Conservation (phyloP, 2,113 vertebrate species). For the Pionites leucogaster region DNA sequence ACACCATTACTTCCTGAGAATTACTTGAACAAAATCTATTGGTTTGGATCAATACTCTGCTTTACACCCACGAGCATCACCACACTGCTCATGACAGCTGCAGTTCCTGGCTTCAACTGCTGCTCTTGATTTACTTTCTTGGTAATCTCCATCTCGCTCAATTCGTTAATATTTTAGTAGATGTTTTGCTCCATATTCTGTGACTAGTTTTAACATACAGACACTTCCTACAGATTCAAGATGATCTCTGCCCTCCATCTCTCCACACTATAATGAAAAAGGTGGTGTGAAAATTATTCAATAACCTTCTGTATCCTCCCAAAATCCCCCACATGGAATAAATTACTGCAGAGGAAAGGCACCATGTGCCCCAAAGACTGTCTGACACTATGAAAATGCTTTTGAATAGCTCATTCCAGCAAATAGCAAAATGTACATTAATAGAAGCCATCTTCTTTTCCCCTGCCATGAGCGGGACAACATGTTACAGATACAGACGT, state of each 20-base stretch:
- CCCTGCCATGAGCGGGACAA: neutral
- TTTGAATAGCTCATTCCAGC: neutral
- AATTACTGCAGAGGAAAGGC: neutral
- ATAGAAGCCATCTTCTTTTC: neutral
- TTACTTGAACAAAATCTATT: neutral
- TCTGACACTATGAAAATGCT: neutral
- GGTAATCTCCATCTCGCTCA: neutral
- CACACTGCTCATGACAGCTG: neutral
- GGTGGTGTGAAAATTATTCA: neutral
- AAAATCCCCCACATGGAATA: neutral
- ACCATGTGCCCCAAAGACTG: neutral
- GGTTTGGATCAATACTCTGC: neutral
- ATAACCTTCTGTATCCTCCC: neutral
- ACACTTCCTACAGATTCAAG: neutral
- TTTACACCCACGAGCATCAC: neutral
- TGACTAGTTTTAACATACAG: neutral
- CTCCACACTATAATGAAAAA: neutral
- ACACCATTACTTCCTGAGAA: neutral
- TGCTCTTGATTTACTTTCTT: neutral
- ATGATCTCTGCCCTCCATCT: slow-evolving; percentile 27
- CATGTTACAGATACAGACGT: neutral
- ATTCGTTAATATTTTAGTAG: neutral
- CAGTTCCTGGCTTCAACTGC: neutral
- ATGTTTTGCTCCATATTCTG: neutral
- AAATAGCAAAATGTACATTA: neutral